phyloP scores from a whole-genome alignment of 2,113 vertebrate genomes.

The Saccopteryx leptura region DNA sequence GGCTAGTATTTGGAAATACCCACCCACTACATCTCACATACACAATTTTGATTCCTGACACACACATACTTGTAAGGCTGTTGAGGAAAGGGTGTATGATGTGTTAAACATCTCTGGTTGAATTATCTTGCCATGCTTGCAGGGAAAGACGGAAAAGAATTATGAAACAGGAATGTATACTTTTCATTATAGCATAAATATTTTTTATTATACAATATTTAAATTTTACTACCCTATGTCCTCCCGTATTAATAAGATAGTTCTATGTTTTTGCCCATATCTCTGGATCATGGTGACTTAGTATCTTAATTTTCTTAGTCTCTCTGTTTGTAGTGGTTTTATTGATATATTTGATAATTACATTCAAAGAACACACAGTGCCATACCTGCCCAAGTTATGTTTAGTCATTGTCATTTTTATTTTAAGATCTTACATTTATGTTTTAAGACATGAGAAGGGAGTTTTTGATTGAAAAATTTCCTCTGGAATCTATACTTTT shows the following conservation, averaged over 20 bases:
- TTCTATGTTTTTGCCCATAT: neutral
- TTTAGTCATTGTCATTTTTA: neutral
- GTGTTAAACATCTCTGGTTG: neutral
- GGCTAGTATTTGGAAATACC: neutral
- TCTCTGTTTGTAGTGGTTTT: neutral
- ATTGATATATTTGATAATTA: neutral
- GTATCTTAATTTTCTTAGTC: neutral
- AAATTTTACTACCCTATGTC: neutral
- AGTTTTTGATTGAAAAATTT: conserved; percentile 13
- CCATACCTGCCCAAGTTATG: neutral
- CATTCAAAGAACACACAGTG: neutral
- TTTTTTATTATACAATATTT: neutral
- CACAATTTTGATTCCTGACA: neutral
- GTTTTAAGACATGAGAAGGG: neutral
- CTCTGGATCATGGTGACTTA: neutral
- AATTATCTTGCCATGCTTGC: neutral
- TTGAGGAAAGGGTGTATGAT: neutral
- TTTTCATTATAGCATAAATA: neutral
- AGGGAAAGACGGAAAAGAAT: neutral
- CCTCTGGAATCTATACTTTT: neutral
- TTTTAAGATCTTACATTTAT: neutral
- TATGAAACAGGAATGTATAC: neutral
- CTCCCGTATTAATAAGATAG: neutral
- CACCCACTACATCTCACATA: neutral
- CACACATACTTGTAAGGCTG: neutral